Percentiles rank a stretch among this genome's conserved stretches.
Conservation (phyloP, 2,888 invertebrate genomes). For the Quadroppia sp. region DNA sequence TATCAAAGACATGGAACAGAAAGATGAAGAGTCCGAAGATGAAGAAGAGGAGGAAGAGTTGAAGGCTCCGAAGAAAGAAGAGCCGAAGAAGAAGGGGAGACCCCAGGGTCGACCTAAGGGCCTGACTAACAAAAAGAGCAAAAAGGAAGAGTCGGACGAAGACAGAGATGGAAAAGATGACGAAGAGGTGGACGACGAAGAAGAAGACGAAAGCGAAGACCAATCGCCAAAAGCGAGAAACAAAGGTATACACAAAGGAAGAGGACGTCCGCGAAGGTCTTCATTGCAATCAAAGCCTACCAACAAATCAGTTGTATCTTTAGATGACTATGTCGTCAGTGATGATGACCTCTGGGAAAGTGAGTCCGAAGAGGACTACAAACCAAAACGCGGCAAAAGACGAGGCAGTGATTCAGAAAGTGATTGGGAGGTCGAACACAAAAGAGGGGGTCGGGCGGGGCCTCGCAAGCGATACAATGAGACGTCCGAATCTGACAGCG, state of each 20-base stretch:
- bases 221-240: neutral
- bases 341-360: slow-evolving; percentile 47
- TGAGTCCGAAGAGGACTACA: slow-evolving; percentile 39
- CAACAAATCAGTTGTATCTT: slow-evolving; percentile 21
- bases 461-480: slow-evolving; percentile 20
- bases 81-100: slow-evolving; percentile 25
- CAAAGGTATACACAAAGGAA: neutral
- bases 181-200: slow-evolving; percentile 42
- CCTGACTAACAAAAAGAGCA: neutral
- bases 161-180: slow-evolving; percentile 33
- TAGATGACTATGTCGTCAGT: slow-evolving; percentile 47
- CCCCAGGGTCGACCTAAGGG: neutral
- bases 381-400: slow-evolving; percentile 40
- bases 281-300: neutral
- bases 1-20: neutral
- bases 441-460: slow-evolving; percentile 43
- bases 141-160: slow-evolving; percentile 35
- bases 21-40: slow-evolving; percentile 43
- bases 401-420: slow-evolving; percentile 45
- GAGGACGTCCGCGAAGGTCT: slow-evolving; percentile 34
- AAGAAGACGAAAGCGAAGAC: slow-evolving; percentile 31
- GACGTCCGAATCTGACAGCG: slow-evolving; percentile 45
- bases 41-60: slow-evolving; percentile 37
- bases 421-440: slow-evolving; percentile 48
- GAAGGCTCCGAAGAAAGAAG: neutral